A percentile compares a stretch with the other conserved stretches of the same genome.
phyloP scores from a whole-genome alignment of 2,797 vertebrate genomes.

The Squalus acanthias region DNA sequence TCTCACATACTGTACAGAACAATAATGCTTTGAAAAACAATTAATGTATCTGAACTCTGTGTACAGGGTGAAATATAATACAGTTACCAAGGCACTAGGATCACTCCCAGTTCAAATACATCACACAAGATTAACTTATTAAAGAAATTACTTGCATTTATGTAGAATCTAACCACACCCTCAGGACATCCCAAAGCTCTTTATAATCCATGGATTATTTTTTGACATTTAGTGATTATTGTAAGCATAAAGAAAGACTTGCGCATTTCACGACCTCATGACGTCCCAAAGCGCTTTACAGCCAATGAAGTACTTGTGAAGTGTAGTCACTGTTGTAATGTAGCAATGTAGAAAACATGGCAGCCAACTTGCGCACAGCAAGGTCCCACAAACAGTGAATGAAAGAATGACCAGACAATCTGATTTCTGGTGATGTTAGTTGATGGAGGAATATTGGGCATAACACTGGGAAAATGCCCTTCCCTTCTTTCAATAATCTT shows the following conservation, averaged over 20 bases:
- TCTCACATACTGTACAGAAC: background rate
- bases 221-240: background rate
- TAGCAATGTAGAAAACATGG: background rate
- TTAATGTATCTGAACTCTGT: background rate
- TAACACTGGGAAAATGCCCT: background rate
- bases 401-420: background rate
- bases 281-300: background rate
- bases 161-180: background rate
- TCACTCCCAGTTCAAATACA: background rate
- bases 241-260: background rate
- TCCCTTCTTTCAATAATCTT: background rate
- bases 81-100: background rate
- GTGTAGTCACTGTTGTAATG: background rate
- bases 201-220: background rate
- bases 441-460: background rate
- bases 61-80: background rate
- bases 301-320: background rate
- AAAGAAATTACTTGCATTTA: background rate
- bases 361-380: background rate
- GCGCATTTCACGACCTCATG: background rate
- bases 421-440: background rate
- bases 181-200: background rate
- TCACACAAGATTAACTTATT: background rate
- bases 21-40: background rate
- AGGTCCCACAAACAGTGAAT: background rate